Base-by-base conservation (phyloP, 35 echinoderm and acorn worm species). In the Acanthaster planci region DNA sequence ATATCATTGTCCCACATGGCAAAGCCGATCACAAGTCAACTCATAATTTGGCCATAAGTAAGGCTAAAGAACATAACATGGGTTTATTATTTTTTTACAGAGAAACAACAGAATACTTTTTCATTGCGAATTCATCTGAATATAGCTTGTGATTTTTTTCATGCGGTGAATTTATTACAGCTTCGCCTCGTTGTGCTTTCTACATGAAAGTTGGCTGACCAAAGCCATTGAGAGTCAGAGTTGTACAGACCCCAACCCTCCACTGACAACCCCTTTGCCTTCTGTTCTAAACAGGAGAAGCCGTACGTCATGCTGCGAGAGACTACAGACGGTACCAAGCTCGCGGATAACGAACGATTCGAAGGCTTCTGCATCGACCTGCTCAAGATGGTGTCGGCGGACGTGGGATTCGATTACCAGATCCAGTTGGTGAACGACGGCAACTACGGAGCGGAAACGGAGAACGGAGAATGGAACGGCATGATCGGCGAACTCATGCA, bases 331-430 rank as follows among this genome's bases (percentile, higher is more conserved):
- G 90, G 93, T 5, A 27, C 30, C 7, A 59, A 81, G 8, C 78
- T 96, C 5, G 52, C 60, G 15, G 94, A 90, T 0, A 97, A 97
- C 56, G 90, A 90, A 1, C 78, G 58, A 55, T 97, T 55, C 38
- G 84, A 97, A 67, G 94, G 94, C 4, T 97, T 87, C 60, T 90
- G 86, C 57, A 90, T 90, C 42, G 94, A 97, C 7, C 80, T 97
- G 17, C 84, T 93, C 1, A 57, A 76, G n/a, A 12, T 84, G 16
- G 77, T 97, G 2, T 83, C 94, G 30, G 32, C 68, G 21, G 79
- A 85, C 1, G 54, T 93, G 37, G 84, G 80, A 17, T 97, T 97
- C 50, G 60, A 97, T 2, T 97, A 97, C 84, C 8, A 89, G 76
- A 90, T 97, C 12, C 64, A 90, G 6, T 76, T 97, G 1, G 94